phyloP scores from a whole-genome alignment of 2,797 vertebrate genomes.

The Helicolenus hilgendorfi region DNA sequence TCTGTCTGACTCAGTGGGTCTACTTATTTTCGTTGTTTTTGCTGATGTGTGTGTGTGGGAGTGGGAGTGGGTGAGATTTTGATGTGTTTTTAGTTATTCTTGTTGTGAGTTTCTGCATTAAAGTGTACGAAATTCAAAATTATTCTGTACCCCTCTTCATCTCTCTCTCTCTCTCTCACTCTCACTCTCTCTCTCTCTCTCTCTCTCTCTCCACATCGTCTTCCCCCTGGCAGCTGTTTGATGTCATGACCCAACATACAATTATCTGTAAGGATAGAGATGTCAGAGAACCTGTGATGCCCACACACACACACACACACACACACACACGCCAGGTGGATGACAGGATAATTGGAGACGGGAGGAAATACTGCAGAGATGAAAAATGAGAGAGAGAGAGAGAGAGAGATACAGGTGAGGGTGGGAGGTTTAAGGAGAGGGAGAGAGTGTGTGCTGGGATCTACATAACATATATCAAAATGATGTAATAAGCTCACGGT shows the following conservation, averaged over 20 bases:
- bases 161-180: background rate
- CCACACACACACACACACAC: conserved; percentile 3
- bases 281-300: conserved; percentile 22
- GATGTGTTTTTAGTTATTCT: background rate
- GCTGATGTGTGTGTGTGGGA: background rate
- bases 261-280: conserved; percentile 55
- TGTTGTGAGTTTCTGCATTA: background rate
- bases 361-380: conserved; percentile 30
- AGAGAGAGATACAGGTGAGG: background rate
- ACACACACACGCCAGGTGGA: conserved; percentile 10
- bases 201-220: background rate
- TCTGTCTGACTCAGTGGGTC: background rate
- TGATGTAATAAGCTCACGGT: background rate
- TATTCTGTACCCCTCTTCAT: background rate
- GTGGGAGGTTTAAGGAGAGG: background rate
- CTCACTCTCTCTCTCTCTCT: too few relatives aligned
- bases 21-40: background rate
- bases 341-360: conserved; percentile 52
- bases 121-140: conserved; percentile 16
- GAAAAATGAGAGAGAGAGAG: background rate
- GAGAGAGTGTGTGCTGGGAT: background rate
- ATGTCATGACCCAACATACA: conserved; percentile 61
- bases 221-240: conserved; percentile 26
- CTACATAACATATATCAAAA: background rate
- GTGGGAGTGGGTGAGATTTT: background rate